Base-by-base conservation (phyloP, 2,113 vertebrate genomes). In the Scartelaos histophorus region DNA sequence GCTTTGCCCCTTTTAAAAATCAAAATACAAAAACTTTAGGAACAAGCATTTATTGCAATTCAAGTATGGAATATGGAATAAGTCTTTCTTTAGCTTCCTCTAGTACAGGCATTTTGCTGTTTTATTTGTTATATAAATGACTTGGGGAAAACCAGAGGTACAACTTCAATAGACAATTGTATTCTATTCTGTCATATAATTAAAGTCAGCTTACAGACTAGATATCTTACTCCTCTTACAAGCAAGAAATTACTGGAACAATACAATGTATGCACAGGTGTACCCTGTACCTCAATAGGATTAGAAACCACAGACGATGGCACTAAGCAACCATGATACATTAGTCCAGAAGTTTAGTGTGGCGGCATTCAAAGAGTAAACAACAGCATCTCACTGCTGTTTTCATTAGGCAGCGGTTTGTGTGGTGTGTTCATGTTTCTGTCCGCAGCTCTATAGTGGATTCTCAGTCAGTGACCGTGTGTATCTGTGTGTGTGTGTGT, bases 191-290 rank as follows among this genome's bases (percentile, higher is more conserved):
- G 10, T 24, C 38, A 6, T 75, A 45, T 74, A 75, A 78, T 77
- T 66, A 34, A 47, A 53, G 22, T 66, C 69, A 43, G 16, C 58
- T 34, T 15, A 72, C 79, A 70, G 70, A 82, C 74, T 49, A 75
- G 69, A 80, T 53, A 25, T 70, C 51, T 22, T 46, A 67, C 58
- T 54, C 70, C 68, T 78, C n/a, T 38, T 64, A 43, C 9, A 3
- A 78, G 74, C 82, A 74, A 85, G 65, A 80, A 67, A 67, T 66
- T 35, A 22, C 56, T 69, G 15, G 43, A 79, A 77, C 56, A 77
- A 80, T 69, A 67, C 60, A 71, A 66, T 77, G 77, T 83, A 45
- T 70, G 86, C 79, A 81, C 79, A 81, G 78, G 75, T 80, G 76
- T 66, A 64, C 17, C 34, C 60, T 60, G 35, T 34, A 22, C 53